Evolutionary conservation across 2,113 vertebrate genomes (phyloP).

Genomic region (Semicossyphus pulcher): DNA sequence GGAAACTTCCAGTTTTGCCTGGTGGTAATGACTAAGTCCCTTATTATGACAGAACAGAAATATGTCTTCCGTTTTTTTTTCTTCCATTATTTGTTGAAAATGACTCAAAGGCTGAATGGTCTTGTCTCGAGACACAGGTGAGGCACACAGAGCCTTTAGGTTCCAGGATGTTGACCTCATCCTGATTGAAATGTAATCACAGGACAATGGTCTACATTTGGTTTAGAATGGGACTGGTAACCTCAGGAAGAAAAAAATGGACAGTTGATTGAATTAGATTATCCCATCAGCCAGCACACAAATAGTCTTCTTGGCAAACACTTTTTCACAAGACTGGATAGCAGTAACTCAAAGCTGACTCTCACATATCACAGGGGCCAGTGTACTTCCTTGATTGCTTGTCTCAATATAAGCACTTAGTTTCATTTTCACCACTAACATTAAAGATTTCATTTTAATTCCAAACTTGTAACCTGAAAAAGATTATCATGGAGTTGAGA

Average conservation of each 20-base stretch:
- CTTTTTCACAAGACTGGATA: constrained; percentile 29
- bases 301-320: background rate
- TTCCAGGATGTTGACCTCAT: constrained; percentile 1
- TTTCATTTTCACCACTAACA: background rate
- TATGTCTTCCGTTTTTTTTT: constrained; percentile 19
- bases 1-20: background rate
- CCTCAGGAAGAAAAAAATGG: constrained; percentile 13
- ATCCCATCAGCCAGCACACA: background rate
- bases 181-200: background rate
- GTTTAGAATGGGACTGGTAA: background rate
- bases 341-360: background rate
- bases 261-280: constrained; percentile 15
- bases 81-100: background rate
- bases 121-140: background rate
- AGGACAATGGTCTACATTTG: background rate
- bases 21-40: constrained; percentile 8
- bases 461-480: background rate
- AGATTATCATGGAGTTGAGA: background rate
- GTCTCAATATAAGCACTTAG: background rate
- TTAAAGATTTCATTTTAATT: background rate
- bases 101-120: constrained; percentile 27
- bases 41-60: constrained; percentile 7
- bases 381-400: background rate
- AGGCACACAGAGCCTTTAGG: constrained; percentile 16
- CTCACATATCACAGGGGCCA: background rate